Percentiles rank a stretch among this genome's conserved stretches.
Evolutionary conservation across 2,113 vertebrate species (phyloP).

Genomic region (Misgurnus anguillicaudatus): DNA sequence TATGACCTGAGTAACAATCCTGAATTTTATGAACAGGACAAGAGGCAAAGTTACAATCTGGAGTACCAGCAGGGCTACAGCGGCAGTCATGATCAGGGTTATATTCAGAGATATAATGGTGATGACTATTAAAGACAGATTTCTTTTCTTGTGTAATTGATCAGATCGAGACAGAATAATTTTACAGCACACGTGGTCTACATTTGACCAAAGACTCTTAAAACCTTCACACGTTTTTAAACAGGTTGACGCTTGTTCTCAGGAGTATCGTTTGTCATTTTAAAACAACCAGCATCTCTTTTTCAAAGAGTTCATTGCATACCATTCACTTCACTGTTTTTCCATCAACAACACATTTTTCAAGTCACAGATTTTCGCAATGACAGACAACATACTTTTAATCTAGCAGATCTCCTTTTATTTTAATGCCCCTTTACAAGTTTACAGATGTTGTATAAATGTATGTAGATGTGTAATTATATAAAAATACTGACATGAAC

Average conservation of each 20-base stretch:
- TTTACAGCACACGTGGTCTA: not conserved
- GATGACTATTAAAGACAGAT: slow-evolving; percentile 8
- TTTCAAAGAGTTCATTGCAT: slow-evolving; percentile 23
- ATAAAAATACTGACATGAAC: slow-evolving; percentile 32
- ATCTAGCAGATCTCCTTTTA: slow-evolving; percentile 17
- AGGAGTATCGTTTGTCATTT: slow-evolving; percentile 24
- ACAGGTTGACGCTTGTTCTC: slow-evolving; percentile 18
- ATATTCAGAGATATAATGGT: slow-evolving; percentile 10
- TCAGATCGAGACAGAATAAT: slow-evolving; percentile 17
- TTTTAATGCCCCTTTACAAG: slow-evolving; percentile 15
- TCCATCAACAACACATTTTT: not conserved
- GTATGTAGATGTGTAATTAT: slow-evolving; percentile 15
- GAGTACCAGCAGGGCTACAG: slow-evolving; percentile 2
- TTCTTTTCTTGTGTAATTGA: slow-evolving; percentile 1
- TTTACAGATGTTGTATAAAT: slow-evolving; percentile 2
- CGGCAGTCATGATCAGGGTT: slow-evolving; percentile 7
- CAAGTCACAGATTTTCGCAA: not conserved
- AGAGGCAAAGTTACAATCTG: not conserved
- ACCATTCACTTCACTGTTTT: not conserved
- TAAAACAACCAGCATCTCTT: slow-evolving; percentile 25
- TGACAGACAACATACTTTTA: slow-evolving; percentile 1
- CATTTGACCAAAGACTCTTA: slow-evolving; percentile 21
- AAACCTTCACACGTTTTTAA: slow-evolving; percentile 2
- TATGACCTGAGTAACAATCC: slow-evolving; percentile 9
- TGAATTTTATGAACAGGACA: not conserved